A percentile compares a stretch with the other conserved stretches of the same genome.
These are phyloP conservation scores for Dicycla oo DNA, from an alignment of 2,888 invertebrate species.

Conservation along the genomic window DNA sequence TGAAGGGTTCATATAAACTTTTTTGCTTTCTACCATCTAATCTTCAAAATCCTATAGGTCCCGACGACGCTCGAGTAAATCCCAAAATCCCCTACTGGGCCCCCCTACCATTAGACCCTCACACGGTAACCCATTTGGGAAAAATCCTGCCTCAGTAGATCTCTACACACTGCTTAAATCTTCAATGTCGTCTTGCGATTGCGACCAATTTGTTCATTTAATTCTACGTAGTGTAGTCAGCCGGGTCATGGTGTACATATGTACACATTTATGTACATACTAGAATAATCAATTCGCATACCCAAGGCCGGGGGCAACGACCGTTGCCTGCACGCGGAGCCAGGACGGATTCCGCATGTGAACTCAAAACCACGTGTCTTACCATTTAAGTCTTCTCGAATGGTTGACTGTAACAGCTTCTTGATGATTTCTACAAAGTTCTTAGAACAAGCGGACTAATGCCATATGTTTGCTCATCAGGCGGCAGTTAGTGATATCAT, in stretches of 20 bases:
- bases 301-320: background rate
- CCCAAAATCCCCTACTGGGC: no score
- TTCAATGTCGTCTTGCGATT: background rate
- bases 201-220: background rate
- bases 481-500: constrained; percentile 11
- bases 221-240: background rate
- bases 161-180: background rate
- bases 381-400: background rate
- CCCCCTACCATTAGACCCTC: background rate
- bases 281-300: background rate
- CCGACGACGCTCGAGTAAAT: no score
- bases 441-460: constrained; percentile 11
- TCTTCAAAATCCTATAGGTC: no score
- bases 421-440: constrained; percentile 1
- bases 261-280: background rate
- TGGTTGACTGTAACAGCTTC: background rate
- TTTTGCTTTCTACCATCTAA: no score
- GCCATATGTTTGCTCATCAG: background rate
- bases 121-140: background rate
- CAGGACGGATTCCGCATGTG: background rate
- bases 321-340: background rate
- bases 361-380: background rate
- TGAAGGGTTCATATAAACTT: no score
- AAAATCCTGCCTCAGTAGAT: background rate
- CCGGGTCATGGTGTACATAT: background rate